Base-by-base conservation (phyloP, 2,797 vertebrate species). In the Arctocebus calabarensis region DNA sequence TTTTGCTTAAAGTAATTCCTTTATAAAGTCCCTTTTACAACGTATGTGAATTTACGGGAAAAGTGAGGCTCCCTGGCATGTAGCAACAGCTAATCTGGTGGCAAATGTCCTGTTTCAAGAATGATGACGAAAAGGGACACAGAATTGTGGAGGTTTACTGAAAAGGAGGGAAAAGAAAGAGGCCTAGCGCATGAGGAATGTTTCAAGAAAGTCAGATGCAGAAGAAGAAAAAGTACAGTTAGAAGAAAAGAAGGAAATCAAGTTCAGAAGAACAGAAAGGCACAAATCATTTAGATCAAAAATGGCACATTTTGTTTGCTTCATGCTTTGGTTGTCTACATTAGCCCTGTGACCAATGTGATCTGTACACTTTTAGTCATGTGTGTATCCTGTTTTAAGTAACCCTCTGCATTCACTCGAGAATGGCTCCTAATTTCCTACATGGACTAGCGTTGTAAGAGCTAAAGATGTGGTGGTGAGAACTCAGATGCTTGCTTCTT, bases 1-100 rank as follows among this genome's bases (percentile, higher is more conserved):
- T 88, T 59, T 92, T 94, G 6, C 62, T 59, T 79, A 85, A 94
- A 14, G 0, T 20, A n/a, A 66, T 92, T 92, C 43, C 59, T 94
- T 96, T 45, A 83, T n/a, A 88, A 94, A 64, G 34, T 88, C 32
- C 92, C 9, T 92, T 11, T 81, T 27, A 78, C 1, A 37, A 27
- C 64, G 3, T 22, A 32, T 1, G 70, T 7, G 19, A 62, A 66
- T 2, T 61, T 91, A 68, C 32, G 61, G 23, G n/a, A 82, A 88
- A 84, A 86, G 27, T 17, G 52, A 70, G 5, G 4, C 5, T 82
- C 29, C 40, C 11, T 77, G 79, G 2, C 13, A 40, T 20, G 20
- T 20, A 57, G 29, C 7, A 48, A n/a, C 66, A 13, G 19, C 40
- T 82, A 68, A 77, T 73, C 57, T 66, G 40, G 77, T 61, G 66